phyloP scores from a whole-genome alignment of 53 echinoderm and acorn worm species.

The Paracentrotus lividus region DNA sequence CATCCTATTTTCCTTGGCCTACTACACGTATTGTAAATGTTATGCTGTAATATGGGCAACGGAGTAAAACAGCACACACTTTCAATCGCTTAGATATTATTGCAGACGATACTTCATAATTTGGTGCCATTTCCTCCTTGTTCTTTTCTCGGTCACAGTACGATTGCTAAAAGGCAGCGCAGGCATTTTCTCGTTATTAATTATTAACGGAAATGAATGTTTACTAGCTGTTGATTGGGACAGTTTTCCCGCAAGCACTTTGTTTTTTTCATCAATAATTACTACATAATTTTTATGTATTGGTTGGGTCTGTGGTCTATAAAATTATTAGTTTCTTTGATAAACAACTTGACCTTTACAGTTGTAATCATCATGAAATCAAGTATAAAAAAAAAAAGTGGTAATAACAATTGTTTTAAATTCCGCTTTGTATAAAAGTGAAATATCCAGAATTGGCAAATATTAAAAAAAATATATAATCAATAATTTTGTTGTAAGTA shows the following conservation, averaged over 20 bases:
- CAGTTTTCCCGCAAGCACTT: background rate
- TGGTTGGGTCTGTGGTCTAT: background rate
- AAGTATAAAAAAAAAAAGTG: no score
- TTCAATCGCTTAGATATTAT: background rate
- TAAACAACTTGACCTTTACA: no score
- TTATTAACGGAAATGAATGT: background rate
- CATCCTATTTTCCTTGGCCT: background rate
- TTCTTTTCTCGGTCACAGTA: background rate
- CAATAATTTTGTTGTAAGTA: no score
- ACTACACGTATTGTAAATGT: background rate
- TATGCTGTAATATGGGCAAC: background rate
- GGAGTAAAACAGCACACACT: background rate
- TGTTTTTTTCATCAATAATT: background rate
- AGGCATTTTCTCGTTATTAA: background rate
- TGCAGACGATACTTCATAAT: background rate
- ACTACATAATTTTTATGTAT: background rate
- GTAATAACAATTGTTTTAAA: no score
- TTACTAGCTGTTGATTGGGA: background rate
- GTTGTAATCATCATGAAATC: no score
- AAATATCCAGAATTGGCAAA: no score
- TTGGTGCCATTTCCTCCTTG: background rate
- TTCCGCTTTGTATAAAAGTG: no score
- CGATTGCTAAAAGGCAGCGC: background rate
- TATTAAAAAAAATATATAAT: no score
- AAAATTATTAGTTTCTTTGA: no score